Conservation (phyloP, 1,140 invertebrate species). For the Chrysomallon squamiferum region DNA sequence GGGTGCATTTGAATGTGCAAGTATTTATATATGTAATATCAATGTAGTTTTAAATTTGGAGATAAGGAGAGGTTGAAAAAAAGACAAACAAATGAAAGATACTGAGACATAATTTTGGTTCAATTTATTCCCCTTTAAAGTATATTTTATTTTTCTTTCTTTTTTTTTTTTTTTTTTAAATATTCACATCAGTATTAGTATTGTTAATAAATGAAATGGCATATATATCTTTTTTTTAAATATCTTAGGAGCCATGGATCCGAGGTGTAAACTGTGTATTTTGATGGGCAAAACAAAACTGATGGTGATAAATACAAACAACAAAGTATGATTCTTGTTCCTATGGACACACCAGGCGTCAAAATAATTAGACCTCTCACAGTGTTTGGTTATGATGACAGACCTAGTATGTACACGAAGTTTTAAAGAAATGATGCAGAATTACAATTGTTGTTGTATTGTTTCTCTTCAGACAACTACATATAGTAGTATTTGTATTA, state of each 20-base stretch:
- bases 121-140: too few species aligned
- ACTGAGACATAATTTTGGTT: too few species aligned
- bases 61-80: not conserved
- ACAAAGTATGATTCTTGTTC: slow-evolving; percentile 67
- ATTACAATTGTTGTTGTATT: not conserved
- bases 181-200: too few species aligned
- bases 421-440: not conserved
- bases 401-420: slow-evolving; percentile 55
- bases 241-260: slow-evolving; percentile 62
- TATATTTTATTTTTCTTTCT: too few species aligned
- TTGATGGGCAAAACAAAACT: slow-evolving; percentile 65
- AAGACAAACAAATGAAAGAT: not conserved
- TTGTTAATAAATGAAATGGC: too few species aligned
- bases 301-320: slow-evolving; percentile 52
- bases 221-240: too few species aligned
- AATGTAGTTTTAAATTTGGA: not conserved
- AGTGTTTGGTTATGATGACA: slow-evolving; percentile 64
- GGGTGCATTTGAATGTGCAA: not conserved
- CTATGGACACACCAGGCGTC: slow-evolving; percentile 64
- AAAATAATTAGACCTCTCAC: slow-evolving; percentile 61
- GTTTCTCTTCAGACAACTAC: too few species aligned
- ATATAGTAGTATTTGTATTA: too few species aligned
- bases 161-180: too few species aligned
- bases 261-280: slow-evolving; percentile 63
- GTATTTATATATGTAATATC: not conserved